Conservation (phyloP, 1,140 invertebrate species). For the Magallana gigas region DNA sequence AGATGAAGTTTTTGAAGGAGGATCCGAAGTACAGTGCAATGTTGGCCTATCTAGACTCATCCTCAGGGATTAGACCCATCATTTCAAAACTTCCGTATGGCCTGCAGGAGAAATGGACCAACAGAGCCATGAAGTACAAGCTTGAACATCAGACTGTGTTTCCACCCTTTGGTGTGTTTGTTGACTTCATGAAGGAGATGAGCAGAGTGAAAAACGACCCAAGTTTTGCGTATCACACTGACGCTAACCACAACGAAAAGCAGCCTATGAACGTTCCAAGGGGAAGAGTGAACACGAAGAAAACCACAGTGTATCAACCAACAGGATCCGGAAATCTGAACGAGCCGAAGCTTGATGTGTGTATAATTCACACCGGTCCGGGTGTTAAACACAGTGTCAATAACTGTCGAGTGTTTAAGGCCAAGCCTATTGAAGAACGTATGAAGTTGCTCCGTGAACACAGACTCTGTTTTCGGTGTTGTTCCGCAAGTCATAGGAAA, state of each 20-base stretch:
- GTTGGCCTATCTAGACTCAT: conserved; percentile 54
- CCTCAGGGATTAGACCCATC: conserved; percentile 48
- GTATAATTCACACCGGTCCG: background rate
- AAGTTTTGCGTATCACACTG: conserved; percentile 43
- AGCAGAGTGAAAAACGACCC: conserved; percentile 51
- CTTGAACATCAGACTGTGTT: conserved; percentile 38
- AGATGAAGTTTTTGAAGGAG: conserved; percentile 51
- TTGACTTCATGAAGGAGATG: conserved; percentile 4
- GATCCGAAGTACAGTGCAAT: conserved; percentile 40
- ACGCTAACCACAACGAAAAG: background rate
- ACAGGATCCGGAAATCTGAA: no score
- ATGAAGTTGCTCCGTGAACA: background rate
- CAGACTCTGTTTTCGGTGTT: conserved; percentile 35
- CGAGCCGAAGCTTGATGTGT: background rate
- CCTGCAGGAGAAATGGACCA: conserved; percentile 57
- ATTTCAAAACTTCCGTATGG: conserved; percentile 47
- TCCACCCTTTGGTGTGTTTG: conserved; percentile 51
- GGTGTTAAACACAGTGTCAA: no score
- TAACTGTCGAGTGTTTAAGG: conserved; percentile 6
- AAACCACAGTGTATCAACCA: background rate
- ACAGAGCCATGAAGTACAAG: conserved; percentile 48
- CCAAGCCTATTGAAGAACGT: conserved; percentile 11
- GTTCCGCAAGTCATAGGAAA: background rate
- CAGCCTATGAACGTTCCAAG: background rate
- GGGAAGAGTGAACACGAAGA: background rate